Percentiles rank a stretch among this genome's conserved stretches.
These are phyloP conservation scores for Stegostoma tigrinum DNA, from an alignment of 2,113 vertebrate genomes.

Conservation along the genomic window DNA sequence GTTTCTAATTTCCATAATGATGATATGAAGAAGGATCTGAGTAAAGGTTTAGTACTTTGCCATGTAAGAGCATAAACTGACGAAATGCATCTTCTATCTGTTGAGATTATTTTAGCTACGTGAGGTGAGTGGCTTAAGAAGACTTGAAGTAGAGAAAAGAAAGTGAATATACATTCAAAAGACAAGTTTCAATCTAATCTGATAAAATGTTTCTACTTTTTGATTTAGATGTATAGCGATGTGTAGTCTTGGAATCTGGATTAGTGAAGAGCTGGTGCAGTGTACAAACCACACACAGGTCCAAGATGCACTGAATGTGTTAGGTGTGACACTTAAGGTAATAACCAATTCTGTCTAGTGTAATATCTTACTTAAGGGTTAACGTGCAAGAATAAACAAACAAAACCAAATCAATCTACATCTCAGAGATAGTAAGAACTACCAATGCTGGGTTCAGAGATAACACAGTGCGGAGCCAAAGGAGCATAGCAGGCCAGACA, in stretches of 20 bases:
- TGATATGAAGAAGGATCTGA: neutral
- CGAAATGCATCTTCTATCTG: neutral
- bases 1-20: neutral
- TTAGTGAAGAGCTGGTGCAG: constrained; percentile 84
- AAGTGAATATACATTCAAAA: neutral
- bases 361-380: neutral
- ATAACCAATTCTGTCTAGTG: constrained; percentile 21
- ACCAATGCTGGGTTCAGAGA: too few relatives aligned
- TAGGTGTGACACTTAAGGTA: constrained; percentile 96
- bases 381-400: neutral
- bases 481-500: too few relatives aligned
- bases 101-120: neutral
- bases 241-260: constrained; percentile 88
- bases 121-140: neutral
- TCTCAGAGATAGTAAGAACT: too few relatives aligned
- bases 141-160: neutral
- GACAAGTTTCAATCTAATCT: neutral
- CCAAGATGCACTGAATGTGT: constrained; percentile 86
- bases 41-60: neutral
- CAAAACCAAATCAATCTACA: neutral
- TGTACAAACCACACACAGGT: constrained; percentile 73
- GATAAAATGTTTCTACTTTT: neutral
- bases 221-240: constrained; percentile 77
- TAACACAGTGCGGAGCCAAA: too few relatives aligned
- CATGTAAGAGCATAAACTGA: neutral